Evolutionary conservation across 2,888 invertebrate genomes (phyloP).

Genomic region (Dolichomitus sp.): DNA sequence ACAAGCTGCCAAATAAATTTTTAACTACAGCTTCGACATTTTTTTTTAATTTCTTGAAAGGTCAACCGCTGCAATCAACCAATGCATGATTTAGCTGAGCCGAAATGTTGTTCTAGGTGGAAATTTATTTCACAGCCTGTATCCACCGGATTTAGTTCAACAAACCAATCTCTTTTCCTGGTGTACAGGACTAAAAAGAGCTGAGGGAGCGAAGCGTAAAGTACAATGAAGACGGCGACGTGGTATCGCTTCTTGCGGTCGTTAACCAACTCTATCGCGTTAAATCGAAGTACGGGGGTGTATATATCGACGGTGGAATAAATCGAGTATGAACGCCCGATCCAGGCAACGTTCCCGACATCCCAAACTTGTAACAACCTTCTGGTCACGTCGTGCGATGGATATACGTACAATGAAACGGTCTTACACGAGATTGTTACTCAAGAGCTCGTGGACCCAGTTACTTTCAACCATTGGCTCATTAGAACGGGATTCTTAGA

Average conservation of each 20-base stretch:
- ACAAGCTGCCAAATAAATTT: too few relatives aligned
- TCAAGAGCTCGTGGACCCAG: background rate
- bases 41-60: too few relatives aligned
- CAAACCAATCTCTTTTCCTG: too few relatives aligned
- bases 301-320: conserved; percentile 31
- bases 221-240: conserved; percentile 30
- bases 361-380: conserved; percentile 48
- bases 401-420: conserved; percentile 44
- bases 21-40: too few relatives aligned
- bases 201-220: conserved; percentile 18
- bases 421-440: conserved; percentile 12
- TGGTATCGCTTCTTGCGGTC: conserved; percentile 47
- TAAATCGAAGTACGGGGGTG: conserved; percentile 39
- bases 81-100: too few relatives aligned
- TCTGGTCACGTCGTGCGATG: conserved; percentile 17
- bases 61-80: too few relatives aligned
- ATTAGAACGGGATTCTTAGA: background rate
- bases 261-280: conserved; percentile 60
- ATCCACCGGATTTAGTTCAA: background rate
- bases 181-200: conserved; percentile 1
- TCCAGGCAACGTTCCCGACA: conserved; percentile 17
- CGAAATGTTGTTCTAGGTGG: too few relatives aligned
- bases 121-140: too few relatives aligned
- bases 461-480: background rate
- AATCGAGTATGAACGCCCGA: conserved; percentile 50